Conservation (phyloP, 2,888 invertebrate genomes). For the Uropetala carovei region DNA sequence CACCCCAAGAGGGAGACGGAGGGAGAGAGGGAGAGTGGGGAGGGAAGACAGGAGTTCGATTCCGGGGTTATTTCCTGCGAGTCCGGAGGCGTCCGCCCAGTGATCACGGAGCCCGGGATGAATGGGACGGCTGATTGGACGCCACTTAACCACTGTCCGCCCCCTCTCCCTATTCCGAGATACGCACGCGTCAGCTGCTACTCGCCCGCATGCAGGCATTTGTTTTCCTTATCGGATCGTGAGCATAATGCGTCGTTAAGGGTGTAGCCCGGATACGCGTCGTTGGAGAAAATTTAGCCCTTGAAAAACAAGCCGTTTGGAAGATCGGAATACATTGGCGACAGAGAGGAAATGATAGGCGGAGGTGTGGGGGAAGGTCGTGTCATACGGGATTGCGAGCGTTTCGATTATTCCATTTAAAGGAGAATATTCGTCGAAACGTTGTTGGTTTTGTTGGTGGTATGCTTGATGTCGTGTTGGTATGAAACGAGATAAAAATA, state of each 20-base stretch:
- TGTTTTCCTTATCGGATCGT: slow-evolving; percentile 1
- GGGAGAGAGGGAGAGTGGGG: too few relatives aligned
- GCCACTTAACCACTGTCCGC: not conserved
- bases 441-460: not conserved
- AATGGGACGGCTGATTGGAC: not conserved
- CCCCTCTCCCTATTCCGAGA: not conserved
- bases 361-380: not conserved
- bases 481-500: too few relatives aligned
- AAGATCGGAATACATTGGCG: not conserved
- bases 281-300: not conserved
- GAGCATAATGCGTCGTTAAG: slow-evolving; percentile 32
- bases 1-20: not conserved
- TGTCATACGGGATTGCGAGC: not conserved
- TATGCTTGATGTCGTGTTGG: not conserved
- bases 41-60: not conserved
- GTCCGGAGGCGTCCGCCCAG: not conserved
- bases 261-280: not conserved
- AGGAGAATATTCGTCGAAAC: not conserved
- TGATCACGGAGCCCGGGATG: not conserved
- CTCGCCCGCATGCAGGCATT: slow-evolving; percentile 1
- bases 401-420: not conserved
- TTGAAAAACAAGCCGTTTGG: not conserved
- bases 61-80: not conserved
- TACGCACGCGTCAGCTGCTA: slow-evolving; percentile 11
- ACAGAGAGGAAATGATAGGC: not conserved